Evolutionary conservation across 2,113 vertebrate genomes (phyloP), one percentile per base, ranked within the genome.

Genomic region (Bos javanicus): DNA sequence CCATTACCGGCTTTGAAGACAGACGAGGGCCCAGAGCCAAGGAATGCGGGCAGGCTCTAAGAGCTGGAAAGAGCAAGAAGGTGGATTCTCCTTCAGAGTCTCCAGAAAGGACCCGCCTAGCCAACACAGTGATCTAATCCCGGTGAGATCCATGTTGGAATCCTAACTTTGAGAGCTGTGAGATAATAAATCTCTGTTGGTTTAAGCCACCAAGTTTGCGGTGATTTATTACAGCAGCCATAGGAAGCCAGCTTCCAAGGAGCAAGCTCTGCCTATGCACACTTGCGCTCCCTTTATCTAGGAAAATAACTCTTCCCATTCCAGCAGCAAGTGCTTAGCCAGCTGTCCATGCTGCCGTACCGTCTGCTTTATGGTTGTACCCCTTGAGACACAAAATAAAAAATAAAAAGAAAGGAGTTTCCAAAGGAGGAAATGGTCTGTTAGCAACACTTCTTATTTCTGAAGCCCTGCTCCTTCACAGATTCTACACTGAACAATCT

Each of bases 371-470:
- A 28, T 25, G 46, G 59, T 25, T 82, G n/a, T 67, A 30, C 85
- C 60, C 39, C 78, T 90, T 84, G 81, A 91, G 11, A 76, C 2
- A 52, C 1, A 5, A 91, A 71, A 52, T 33, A 54, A 74, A 90
- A 87, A 81, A 52, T 33, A 54, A 74, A 90, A 87, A 81, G 50
- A 91, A 81, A 36, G 6, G 43, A 46, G 43, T 46, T 46, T 95
- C 36, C 56, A 92, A 50, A 50, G 56, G 36, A 57, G 17, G 95
- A 25, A 94, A 83, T 12, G 80, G 52, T 87, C 36, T 59, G 95
- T 97, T 90, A 97, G 52, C 48, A 97, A 64, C 80, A 62, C 91
- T 96, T 97, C 90, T 96, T 97, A 71, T 97, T 83, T 95, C 50
- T 76, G 96, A 98, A 97, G 8, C 30, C 83, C 21, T 95, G 86